These are phyloP conservation scores for Euzetes globulus DNA, from an alignment of 2,888 invertebrate species.

Conservation along the genomic window DNA sequence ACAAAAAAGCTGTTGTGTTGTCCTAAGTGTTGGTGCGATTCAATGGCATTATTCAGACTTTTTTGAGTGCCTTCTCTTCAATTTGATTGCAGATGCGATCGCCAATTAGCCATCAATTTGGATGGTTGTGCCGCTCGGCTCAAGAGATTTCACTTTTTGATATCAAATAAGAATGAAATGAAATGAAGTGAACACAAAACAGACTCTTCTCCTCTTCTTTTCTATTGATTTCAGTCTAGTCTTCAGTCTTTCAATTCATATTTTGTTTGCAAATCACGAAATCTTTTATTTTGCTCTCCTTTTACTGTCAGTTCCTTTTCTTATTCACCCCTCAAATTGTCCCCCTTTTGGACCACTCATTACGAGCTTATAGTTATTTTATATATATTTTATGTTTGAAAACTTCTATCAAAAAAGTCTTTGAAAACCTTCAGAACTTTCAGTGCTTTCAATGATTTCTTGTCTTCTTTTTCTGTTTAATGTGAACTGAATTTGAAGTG, in stretches of 20 bases:
- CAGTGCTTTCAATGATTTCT: neutral
- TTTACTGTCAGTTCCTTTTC: slow-evolving; percentile 23
- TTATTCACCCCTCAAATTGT: neutral
- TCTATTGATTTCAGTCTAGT: slow-evolving; percentile 10
- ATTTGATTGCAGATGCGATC: slow-evolving; percentile 24
- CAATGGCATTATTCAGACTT: neutral
- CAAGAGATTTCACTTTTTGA: slow-evolving; percentile 24
- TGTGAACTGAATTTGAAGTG: slow-evolving; percentile 17
- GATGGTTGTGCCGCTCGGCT: slow-evolving; percentile 21
- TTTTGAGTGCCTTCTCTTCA: slow-evolving; percentile 23
- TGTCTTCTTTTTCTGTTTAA: neutral
- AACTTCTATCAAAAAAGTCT: neutral
- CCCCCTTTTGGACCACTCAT: slow-evolving; percentile 18
- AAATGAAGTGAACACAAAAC: neutral
- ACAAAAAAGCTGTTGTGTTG: slow-evolving; percentile 21
- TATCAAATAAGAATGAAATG: slow-evolving; percentile 22
- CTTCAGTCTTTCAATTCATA: slow-evolving; percentile 9
- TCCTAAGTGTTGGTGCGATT: neutral
- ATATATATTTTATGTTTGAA: neutral
- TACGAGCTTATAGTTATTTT: slow-evolving; percentile 4
- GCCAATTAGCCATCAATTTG: slow-evolving; percentile 27
- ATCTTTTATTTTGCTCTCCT: slow-evolving; percentile 29
- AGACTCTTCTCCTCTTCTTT: neutral
- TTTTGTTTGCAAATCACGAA: slow-evolving; percentile 29
- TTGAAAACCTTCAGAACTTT: neutral